Base-by-base conservation (phyloP, 1,140 invertebrate genomes). In the Pemphigus obesinymphae region DNA sequence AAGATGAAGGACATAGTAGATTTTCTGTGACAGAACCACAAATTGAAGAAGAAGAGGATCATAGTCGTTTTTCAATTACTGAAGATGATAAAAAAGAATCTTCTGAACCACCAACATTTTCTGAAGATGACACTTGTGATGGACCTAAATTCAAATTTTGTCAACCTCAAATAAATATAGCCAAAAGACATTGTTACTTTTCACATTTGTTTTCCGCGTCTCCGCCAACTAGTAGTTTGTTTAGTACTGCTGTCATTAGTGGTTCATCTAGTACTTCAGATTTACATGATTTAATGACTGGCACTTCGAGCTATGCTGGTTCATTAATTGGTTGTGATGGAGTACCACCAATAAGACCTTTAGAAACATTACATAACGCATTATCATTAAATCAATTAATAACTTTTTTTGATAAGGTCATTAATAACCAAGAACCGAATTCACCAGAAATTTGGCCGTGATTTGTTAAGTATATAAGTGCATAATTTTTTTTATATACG, bases 291-390 rank as follows among this genome's bases (percentile, higher is more conserved):
- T 93, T 95, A 91, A 92, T 95, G 84, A 91, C 93, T 17, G 89
- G 89, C 80, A 89, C 92, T 29, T 90, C 91, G 5, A 91, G 91
- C 82, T 90, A 89, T 37, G 92, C 93, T 85, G 92, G 93, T 91
- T 92, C 90, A 53, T 91, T 94, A 85, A 93, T 94, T 87, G 94
- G 93, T 53, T 95, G 94, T 86, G 93, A 93, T 37, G 93, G 95
- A 84, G 96, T 98, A 63, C 97, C 97, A 50, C 92, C 95, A 1
- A 96, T 99, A 84, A 91, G 96, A 68, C 96, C 97, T 1, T 86
- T 99, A 85, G 97, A 99, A 88, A 99, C 97, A 4, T 88, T 99
- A 45, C 97, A 99, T 88, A 98, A 99, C 88, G 95, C 96, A 40
- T 88, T 99, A 82, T 98, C 96, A 37, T 88, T 98, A 83, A 91